Percentiles rank a stretch among this genome's conserved stretches.
These are phyloP conservation scores for Leptatherina wallacei DNA, from an alignment of 2,797 vertebrate species.

Conservation along the genomic window DNA sequence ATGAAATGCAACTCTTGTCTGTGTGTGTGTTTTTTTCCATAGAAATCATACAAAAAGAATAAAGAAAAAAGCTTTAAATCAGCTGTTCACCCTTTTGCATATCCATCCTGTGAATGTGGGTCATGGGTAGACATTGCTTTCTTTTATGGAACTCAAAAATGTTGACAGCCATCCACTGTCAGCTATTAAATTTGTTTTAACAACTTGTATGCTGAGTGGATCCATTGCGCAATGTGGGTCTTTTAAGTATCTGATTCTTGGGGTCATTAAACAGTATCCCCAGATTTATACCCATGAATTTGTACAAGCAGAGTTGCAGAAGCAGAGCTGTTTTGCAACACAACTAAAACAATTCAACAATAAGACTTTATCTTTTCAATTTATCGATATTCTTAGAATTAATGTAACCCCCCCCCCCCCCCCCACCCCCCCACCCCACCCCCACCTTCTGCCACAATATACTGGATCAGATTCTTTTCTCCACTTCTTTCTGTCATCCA, in stretches of 20 bases:
- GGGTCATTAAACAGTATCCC: neutral
- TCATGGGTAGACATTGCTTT: neutral
- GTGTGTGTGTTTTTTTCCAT: no score
- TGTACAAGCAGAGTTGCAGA: neutral
- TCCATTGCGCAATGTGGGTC: neutral
- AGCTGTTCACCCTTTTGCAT: neutral
- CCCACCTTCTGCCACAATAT: neutral
- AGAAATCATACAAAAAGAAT: neutral
- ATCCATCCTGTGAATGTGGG: neutral
- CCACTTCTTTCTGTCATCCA: slow-evolving; percentile 14
- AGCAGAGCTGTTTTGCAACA: neutral
- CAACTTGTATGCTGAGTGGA: neutral
- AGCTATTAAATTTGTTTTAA: neutral
- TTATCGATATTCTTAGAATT: neutral
- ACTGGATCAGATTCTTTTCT: slow-evolving; percentile 12
- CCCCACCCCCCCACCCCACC: no score
- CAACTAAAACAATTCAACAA: neutral
- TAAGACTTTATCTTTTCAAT: slow-evolving; percentile 1
- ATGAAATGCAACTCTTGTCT: neutral
- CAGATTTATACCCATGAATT: neutral
- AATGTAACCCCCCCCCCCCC: no score
- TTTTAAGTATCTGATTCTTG: neutral
- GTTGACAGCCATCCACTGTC: neutral
- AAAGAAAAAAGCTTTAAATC: neutral
- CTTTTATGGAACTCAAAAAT: neutral